Evolutionary conservation across 2,797 vertebrate species (phyloP).

Genomic region (Trematomus bernacchii): DNA sequence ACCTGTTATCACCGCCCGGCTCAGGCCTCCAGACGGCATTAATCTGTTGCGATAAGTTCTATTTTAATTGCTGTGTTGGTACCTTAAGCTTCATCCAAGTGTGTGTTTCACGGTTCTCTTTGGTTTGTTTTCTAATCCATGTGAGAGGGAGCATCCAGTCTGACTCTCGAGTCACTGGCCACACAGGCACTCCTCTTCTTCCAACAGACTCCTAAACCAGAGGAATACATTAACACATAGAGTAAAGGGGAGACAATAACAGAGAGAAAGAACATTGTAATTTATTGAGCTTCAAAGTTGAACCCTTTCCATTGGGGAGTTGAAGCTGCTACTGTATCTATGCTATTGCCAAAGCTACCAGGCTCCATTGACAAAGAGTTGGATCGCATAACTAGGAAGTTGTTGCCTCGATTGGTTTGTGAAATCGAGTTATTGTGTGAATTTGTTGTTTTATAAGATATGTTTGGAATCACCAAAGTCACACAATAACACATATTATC

Average conservation of each 20-base stretch:
- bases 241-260: background rate
- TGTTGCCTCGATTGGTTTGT: too few relatives aligned
- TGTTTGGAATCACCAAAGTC: too few relatives aligned
- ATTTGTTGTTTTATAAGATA: too few relatives aligned
- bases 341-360: too few relatives aligned
- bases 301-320: too few relatives aligned
- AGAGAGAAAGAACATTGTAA: background rate
- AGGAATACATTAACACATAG: slow-evolving; percentile 32
- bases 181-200: slow-evolving; percentile 81
- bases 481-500: too few relatives aligned
- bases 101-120: slow-evolving; percentile 44
- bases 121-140: slow-evolving; percentile 57
- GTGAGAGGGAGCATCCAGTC: slow-evolving; percentile 21
- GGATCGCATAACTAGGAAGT: too few relatives aligned
- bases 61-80: slow-evolving; percentile 58
- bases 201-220: slow-evolving; percentile 81
- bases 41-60: slow-evolving; percentile 79
- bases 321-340: too few relatives aligned
- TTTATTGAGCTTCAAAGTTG: background rate
- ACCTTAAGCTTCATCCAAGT: slow-evolving; percentile 50
- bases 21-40: slow-evolving; percentile 70
- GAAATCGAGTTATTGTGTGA: too few relatives aligned
- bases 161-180: slow-evolving; percentile 61
- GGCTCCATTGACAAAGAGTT: too few relatives aligned
- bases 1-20: slow-evolving; percentile 78